Evolutionary conservation across 2,888 invertebrate species (phyloP).

Genomic region (Leucophenga montana): DNA sequence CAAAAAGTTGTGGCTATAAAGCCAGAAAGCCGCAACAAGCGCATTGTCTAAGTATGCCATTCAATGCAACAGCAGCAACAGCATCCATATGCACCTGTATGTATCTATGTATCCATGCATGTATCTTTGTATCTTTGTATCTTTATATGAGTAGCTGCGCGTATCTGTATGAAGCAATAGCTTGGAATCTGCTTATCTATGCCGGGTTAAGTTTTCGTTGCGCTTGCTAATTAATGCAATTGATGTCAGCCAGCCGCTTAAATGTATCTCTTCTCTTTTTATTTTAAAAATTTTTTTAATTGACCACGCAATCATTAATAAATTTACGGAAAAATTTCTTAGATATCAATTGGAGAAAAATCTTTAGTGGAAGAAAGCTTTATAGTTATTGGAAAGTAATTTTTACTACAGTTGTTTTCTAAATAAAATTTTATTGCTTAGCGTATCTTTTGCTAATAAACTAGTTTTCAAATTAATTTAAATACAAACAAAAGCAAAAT

Average conservation of each 20-base stretch:
- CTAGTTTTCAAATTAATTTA: too few relatives aligned
- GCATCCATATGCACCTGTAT: too few relatives aligned
- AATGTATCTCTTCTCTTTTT: neutral
- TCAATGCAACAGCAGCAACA: neutral
- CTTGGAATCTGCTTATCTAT: slow-evolving; percentile 13
- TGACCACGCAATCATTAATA: neutral
- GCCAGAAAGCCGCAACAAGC: neutral
- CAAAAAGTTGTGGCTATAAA: too few relatives aligned
- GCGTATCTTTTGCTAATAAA: too few relatives aligned
- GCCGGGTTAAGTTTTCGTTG: slow-evolving; percentile 17
- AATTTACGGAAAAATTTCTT: neutral
- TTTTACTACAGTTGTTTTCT: too few relatives aligned
- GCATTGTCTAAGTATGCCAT: slow-evolving; percentile 1
- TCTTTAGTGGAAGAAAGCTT: too few relatives aligned
- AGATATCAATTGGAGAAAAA: too few relatives aligned
- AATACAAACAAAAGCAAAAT: too few relatives aligned
- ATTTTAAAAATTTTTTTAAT: neutral
- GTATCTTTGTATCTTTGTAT: neutral
- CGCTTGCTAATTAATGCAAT: slow-evolving; percentile 8
- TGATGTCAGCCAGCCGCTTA: neutral
- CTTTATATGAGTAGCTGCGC: neutral
- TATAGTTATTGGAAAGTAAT: too few relatives aligned
- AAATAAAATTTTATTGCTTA: too few relatives aligned
- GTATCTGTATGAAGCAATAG: neutral
- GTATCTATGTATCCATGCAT: neutral